Conservation (phyloP, 1,140 invertebrate species). For the Panulirus ornatus region DNA sequence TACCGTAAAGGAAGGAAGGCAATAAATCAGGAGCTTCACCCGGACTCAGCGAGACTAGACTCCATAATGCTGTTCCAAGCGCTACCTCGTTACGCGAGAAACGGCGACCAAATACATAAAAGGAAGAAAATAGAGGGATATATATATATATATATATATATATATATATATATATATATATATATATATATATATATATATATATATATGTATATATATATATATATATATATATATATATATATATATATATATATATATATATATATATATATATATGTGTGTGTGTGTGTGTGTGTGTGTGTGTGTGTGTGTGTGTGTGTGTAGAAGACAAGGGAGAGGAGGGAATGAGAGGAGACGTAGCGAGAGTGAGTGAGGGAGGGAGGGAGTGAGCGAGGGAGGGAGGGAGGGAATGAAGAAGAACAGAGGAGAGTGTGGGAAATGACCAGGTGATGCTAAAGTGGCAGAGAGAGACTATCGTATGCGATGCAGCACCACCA, state of each 20-base stretch:
- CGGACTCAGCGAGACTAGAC: background rate
- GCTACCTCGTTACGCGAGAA: background rate
- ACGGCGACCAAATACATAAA: background rate
- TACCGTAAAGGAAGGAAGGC: too few relatives aligned
- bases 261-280: slow-evolving; percentile 40
- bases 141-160: slow-evolving; percentile 52
- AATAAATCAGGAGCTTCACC: background rate
- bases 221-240: background rate
- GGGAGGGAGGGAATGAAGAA: too few relatives aligned
- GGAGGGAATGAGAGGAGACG: too few relatives aligned
- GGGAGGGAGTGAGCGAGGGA: too few relatives aligned
- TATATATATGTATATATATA: background rate
- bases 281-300: background rate
- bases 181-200: background rate
- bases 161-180: slow-evolving; percentile 34
- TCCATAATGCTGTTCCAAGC: background rate
- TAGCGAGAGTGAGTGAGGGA: too few relatives aligned
- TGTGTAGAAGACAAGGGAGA: too few relatives aligned
- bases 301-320: background rate
- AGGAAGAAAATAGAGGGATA: slow-evolving; percentile 30
- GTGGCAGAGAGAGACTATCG: too few relatives aligned
- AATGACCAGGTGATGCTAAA: too few relatives aligned
- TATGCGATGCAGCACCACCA: too few relatives aligned
- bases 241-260: slow-evolving; percentile 34
- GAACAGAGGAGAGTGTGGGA: too few relatives aligned